Evolutionary conservation across 2,113 vertebrate species (phyloP).

Genomic region (Platichthys stellatus): DNA sequence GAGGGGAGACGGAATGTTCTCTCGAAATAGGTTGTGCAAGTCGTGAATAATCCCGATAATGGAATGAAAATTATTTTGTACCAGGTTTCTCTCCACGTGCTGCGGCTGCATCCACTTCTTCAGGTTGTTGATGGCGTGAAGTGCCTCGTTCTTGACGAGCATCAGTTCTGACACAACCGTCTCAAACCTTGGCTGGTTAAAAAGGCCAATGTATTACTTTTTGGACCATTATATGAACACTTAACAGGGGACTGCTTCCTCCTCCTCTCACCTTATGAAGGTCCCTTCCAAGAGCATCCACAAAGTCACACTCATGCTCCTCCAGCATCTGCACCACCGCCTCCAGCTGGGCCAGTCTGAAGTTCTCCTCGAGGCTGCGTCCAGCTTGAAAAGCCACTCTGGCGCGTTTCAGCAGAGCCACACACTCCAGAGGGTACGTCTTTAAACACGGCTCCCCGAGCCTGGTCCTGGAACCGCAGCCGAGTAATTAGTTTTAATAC

Average conservation of each 20-base stretch:
- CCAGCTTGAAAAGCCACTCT: slow-evolving; percentile 73
- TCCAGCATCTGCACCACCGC: slow-evolving; percentile 78
- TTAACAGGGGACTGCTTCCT: neutral
- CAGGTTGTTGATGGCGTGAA: slow-evolving; percentile 80
- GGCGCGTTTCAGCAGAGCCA: slow-evolving; percentile 72
- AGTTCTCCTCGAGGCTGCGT: slow-evolving; percentile 70
- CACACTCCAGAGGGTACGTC: slow-evolving; percentile 61
- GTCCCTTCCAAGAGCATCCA: slow-evolving; percentile 78
- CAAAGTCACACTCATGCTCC: slow-evolving; percentile 82
- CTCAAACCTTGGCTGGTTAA: slow-evolving; percentile 80
- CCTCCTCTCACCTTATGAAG: slow-evolving; percentile 76
- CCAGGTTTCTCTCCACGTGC: slow-evolving; percentile 79
- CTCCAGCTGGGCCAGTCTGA: slow-evolving; percentile 78
- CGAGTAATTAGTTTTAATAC: neutral
- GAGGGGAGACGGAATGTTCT: slow-evolving; percentile 36
- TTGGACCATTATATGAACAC: neutral
- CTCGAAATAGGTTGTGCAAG: slow-evolving; percentile 21
- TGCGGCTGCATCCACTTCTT: slow-evolving; percentile 83
- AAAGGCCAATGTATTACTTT: neutral
- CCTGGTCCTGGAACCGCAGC: slow-evolving; percentile 70
- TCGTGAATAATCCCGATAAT: slow-evolving; percentile 38
- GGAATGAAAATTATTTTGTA: slow-evolving; percentile 33
- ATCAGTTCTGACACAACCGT: slow-evolving; percentile 80
- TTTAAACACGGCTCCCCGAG: slow-evolving; percentile 70
- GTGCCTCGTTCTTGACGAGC: slow-evolving; percentile 80